phyloP scores from a whole-genome alignment of 2,888 invertebrate genomes.

The Hanleya hanleyi region DNA sequence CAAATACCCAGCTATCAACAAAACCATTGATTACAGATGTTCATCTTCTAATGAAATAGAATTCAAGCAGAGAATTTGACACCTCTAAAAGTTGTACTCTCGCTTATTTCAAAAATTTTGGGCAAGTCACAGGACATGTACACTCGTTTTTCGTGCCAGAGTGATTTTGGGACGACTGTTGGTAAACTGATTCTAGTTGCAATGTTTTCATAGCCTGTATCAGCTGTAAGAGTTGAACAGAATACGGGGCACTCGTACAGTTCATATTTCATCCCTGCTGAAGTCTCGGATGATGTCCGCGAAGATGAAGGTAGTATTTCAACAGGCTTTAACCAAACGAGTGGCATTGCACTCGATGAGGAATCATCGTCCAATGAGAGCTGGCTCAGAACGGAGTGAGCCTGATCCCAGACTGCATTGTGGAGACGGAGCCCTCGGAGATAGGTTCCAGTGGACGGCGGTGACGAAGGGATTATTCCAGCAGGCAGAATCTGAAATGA shows the following conservation, averaged over 20 bases:
- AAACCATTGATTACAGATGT: too few relatives aligned
- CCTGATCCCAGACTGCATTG: conserved; percentile 67
- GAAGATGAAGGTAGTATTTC: conserved; percentile 31
- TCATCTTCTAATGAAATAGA: too few relatives aligned
- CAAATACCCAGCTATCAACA: too few relatives aligned
- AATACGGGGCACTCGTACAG: conserved; percentile 58
- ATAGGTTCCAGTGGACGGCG: conserved; percentile 61
- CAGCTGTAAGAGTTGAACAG: too few relatives aligned
- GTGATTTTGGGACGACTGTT: too few relatives aligned
- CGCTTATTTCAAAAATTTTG: too few relatives aligned
- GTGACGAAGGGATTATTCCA: conserved; percentile 45
- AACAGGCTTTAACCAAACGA: conserved; percentile 61
- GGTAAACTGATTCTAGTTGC: too few relatives aligned
- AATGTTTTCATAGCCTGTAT: too few relatives aligned
- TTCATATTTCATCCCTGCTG: conserved; percentile 31
- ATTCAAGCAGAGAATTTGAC: too few relatives aligned
- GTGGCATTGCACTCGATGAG: conserved; percentile 49
- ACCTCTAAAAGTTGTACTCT: too few relatives aligned
- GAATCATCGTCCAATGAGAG: conserved; percentile 42
- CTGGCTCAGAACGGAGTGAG: conserved; percentile 46
- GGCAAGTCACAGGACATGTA: too few relatives aligned
- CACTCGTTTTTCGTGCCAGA: too few relatives aligned
- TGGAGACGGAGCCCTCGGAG: conserved; percentile 57
- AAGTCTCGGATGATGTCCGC: conserved; percentile 6
- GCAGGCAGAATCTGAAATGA: conserved; percentile 61